Evolutionary conservation across 2,888 invertebrate species (phyloP), one percentile per base, ranked within the genome.

Genomic region (Lysandra coridon): DNA sequence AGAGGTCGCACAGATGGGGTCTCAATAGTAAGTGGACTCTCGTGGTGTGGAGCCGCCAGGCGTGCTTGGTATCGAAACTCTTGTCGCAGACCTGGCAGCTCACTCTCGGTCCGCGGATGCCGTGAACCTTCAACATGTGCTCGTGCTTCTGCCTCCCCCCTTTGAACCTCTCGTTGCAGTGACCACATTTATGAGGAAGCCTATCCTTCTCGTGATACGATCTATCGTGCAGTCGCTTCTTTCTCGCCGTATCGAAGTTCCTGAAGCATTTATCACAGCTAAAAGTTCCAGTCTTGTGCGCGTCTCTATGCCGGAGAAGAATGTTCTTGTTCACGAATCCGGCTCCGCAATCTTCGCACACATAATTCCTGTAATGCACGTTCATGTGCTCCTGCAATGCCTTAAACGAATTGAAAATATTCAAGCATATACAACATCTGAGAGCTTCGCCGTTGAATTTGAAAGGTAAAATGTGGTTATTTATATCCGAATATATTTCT

Each of bases 191-290:
- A 78, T 88, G 84, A 0, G 86, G 84, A 81, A 87, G 81, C 37
- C 85, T 87, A 5, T 81, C 85, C 33, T 87, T 85, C 0, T 86
- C 82, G 60, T 92, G 94, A 12, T 93, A 92, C 0, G 90, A 88
- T 49, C 91, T 90, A 73, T 92, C 92, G 81, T 95, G 95, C 0
- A 91, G 87, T 49, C 89, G 89, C 79, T 90, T 87, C 79, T 93
- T 93, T 62, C 91, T 87, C 12, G 90, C 87, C 0, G 93, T 94
- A n/a, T 92, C 91, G 73, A 95, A 95, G 0, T 91, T 89, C 84
- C 92, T 95, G 0, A 91, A 87, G 80, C 95, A 95, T 2, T 86
- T 83, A 12, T 87, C 85, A 79, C 92, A 92, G 64, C 86, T 86
- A 80, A 90, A 91, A 0, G 85, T 86, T 0, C 92, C 92, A 0